Evolutionary conservation across 2,113 vertebrate genomes (phyloP).

Genomic region (Bos javanicus): DNA sequence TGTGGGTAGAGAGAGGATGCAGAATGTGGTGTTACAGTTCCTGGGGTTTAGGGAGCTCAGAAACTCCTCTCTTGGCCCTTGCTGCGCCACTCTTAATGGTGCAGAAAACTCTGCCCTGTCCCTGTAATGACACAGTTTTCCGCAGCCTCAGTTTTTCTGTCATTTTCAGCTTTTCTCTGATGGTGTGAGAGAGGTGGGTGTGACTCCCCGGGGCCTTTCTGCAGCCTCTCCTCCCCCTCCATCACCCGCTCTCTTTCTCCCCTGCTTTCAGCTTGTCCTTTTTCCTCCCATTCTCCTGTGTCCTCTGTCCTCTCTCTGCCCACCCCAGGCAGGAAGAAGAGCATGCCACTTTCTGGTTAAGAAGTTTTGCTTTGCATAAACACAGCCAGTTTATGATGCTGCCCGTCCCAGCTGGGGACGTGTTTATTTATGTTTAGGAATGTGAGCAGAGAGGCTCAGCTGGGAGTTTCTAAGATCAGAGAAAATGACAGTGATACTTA

Average conservation of each 20-base stretch:
- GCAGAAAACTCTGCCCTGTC: background rate
- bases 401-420: background rate
- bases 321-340: background rate
- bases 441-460: background rate
- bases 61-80: background rate
- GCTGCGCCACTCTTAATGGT: fast-evolving
- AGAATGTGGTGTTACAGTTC: background rate
- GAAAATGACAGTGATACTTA: background rate
- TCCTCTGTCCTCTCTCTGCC: background rate
- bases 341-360: background rate
- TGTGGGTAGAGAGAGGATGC: background rate
- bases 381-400: background rate
- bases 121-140: fast-evolving
- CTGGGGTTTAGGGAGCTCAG: background rate
- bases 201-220: background rate
- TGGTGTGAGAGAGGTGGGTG: background rate
- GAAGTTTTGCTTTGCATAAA: background rate
- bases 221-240: background rate
- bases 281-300: background rate
- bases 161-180: background rate
- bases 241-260: background rate
- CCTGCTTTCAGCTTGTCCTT: background rate
- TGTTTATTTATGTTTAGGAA: conserved; percentile 1
- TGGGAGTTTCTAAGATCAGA: background rate
- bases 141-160: background rate